Percentiles rank a stretch among this genome's conserved stretches.
Conservation (phyloP, 2,113 vertebrate species). For the Mus spicilegus region DNA sequence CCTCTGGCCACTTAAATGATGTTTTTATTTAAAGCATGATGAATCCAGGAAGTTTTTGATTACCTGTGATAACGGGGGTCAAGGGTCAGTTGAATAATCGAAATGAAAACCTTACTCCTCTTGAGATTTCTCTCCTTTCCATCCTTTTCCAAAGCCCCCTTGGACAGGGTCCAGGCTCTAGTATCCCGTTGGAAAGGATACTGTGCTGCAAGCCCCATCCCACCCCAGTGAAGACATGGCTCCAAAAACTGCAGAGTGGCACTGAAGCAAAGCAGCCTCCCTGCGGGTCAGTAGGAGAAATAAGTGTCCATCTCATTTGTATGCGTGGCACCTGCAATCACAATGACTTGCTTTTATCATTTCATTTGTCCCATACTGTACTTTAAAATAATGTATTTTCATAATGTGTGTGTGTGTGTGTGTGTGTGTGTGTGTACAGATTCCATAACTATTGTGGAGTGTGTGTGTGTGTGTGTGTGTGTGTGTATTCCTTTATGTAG, state of each 20-base stretch:
- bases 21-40: slow-evolving; percentile 37
- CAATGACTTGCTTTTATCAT: not conserved
- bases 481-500: too few species aligned
- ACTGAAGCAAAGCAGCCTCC: not conserved
- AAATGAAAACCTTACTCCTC: slow-evolving; percentile 49
- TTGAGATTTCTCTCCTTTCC: not conserved
- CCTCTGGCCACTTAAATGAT: not conserved
- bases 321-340: not conserved
- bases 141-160: not conserved
- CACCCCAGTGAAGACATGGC: not conserved
- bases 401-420: not conserved
- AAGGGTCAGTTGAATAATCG: slow-evolving; percentile 51
- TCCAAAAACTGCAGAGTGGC: accelerated
- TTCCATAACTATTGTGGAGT: not conserved
- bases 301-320: not conserved
- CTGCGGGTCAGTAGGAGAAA: not conserved
- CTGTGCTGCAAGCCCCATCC: not conserved
- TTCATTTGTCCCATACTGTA: not conserved
- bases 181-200: not conserved
- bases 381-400: not conserved
- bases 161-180: not conserved
- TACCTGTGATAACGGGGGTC: slow-evolving; percentile 34
- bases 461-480: too few species aligned
- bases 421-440: too few species aligned
- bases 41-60: slow-evolving; percentile 39